Evolutionary conservation across 2,797 vertebrate species (phyloP).

Genomic region (Melanotaenia maccullochi): DNA sequence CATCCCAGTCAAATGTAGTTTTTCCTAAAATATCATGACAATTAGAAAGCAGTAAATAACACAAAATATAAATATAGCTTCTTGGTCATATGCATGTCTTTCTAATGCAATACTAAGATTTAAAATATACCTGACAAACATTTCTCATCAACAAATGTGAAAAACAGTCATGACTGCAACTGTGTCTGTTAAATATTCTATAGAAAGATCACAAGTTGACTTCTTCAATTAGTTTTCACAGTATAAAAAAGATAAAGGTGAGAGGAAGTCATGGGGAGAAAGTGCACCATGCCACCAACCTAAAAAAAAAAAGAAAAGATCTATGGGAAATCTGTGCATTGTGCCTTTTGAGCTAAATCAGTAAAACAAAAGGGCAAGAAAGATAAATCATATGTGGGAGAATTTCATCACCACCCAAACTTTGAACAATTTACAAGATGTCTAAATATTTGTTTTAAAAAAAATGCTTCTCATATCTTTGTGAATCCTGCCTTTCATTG

Average conservation of each 20-base stretch:
- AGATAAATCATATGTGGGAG: constrained; percentile 46
- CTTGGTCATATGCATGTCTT: neutral
- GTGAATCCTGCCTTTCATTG: constrained; percentile 67
- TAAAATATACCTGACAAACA: too few relatives aligned
- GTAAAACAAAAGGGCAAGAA: constrained; percentile 59
- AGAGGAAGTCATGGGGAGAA: too few relatives aligned
- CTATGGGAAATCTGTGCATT: constrained; percentile 24
- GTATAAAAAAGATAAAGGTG: neutral
- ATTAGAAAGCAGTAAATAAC: neutral
- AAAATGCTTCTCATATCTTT: constrained; percentile 62
- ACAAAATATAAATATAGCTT: neutral
- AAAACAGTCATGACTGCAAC: too few relatives aligned
- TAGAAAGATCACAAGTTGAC: too few relatives aligned
- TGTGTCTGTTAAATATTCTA: too few relatives aligned
- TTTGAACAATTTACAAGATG: constrained; percentile 58
- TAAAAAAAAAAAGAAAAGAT: neutral
- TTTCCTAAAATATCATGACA: neutral
- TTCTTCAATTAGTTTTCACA: too few relatives aligned
- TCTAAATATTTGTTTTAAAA: constrained; percentile 71
- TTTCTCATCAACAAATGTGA: too few relatives aligned
- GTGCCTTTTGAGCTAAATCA: constrained; percentile 32
- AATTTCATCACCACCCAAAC: constrained; percentile 53
- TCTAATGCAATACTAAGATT: too few relatives aligned
- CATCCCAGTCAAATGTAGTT: neutral
- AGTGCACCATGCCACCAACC: too few relatives aligned